Evolutionary conservation across 2,797 vertebrate species (phyloP).

Genomic region (Malurus leucopterus): DNA sequence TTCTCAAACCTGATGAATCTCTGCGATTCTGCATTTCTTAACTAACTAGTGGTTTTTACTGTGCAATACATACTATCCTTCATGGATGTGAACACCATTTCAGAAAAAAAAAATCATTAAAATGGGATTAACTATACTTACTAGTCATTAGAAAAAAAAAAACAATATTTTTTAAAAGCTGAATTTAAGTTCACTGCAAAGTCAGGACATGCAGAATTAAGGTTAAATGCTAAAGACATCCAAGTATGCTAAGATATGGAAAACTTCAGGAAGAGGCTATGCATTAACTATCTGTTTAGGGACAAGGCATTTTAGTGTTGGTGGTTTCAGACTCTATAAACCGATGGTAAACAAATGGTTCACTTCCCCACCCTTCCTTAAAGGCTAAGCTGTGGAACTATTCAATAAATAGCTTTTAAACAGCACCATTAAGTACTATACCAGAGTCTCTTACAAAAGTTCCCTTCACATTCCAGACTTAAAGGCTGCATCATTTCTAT

Average conservation of each 20-base stretch:
- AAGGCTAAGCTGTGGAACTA: background rate
- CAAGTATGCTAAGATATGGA: background rate
- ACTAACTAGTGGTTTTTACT: background rate
- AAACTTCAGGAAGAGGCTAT: background rate
- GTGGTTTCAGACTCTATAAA: background rate
- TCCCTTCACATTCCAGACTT: background rate
- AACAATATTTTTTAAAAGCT: background rate
- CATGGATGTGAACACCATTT: background rate
- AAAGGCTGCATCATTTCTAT: background rate
- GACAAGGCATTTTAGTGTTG: background rate
- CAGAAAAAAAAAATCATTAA: background rate
- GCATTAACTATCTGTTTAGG: background rate
- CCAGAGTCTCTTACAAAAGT: background rate
- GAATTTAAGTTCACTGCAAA: background rate
- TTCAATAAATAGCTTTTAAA: slow-evolving; percentile 5
- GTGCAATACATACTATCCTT: background rate
- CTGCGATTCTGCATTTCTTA: background rate
- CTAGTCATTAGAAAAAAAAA: background rate
- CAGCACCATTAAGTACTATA: background rate
- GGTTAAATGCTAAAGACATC: background rate
- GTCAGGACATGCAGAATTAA: background rate
- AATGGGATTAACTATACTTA: background rate
- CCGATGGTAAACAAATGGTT: background rate
- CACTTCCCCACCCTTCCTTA: background rate
- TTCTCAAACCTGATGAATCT: background rate